Base-by-base conservation (phyloP, 2,797 vertebrate species). In the Catamblyrhynchus diadema region DNA sequence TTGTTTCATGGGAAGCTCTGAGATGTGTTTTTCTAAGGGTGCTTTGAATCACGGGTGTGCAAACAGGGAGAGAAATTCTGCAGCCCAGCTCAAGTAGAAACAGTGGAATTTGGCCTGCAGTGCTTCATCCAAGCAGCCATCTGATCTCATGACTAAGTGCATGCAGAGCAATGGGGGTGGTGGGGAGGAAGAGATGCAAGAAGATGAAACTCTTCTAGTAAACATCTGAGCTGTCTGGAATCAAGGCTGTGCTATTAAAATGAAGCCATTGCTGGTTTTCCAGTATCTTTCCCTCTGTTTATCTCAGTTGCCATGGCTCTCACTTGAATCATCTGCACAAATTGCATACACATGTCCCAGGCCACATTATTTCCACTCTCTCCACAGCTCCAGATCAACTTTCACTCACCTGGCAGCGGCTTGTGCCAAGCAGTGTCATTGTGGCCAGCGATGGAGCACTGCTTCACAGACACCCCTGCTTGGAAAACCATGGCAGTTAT, bases 211-310 rank as follows among this genome's bases (percentile, higher is more conserved):
- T 81, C 88, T 95, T 57, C 90, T 70, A 96, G 93, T 95, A 94
- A 97, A 97, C 94, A 88, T 81, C 94, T 82, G 72, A 95, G 94
- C 94, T 74, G 73, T 64, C 90, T 78, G 90, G 88, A 95, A 79
- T 56, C 56, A 88, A 50, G 91, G 84, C 93, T 64, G 57, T 4
- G 56, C 93, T 91, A 57, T 86, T 91, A 91, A 97, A 96, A 92
- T 14, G 74, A 92, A 95, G 93, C 62, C 30, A 18, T 82, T 91
- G 93, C 95, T 90, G 73, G 62, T 92, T 96, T 95, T 88, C 94
- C 95, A 96, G 92, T 65, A 94, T 95, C 96, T 96, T 93, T 73
- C 84, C 88, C 95, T 95, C 94, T 97, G 96, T 98, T 97, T 97
- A 93, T 94, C 95, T 91, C 73, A 14, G 96, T 97, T 97, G 94